Evolutionary conservation across 1,140 invertebrate genomes (phyloP).

Genomic region (Nomia melanderi): DNA sequence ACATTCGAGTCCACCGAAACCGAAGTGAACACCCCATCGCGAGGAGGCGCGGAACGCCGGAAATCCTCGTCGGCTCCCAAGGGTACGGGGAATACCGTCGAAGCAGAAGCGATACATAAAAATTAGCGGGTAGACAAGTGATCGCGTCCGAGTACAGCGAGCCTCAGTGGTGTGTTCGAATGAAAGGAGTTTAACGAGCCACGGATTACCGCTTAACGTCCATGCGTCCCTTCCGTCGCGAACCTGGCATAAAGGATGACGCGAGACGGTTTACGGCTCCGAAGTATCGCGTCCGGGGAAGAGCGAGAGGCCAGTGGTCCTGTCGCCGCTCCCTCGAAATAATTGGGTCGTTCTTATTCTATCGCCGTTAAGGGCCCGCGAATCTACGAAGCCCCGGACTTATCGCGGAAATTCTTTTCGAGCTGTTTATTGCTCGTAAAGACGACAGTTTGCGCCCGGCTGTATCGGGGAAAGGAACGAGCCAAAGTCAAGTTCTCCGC

Average conservation of each 20-base stretch:
- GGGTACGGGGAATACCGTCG: too few relatives aligned
- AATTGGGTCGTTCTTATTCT: conserved; percentile 51
- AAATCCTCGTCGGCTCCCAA: too few relatives aligned
- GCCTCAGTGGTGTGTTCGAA: too few relatives aligned
- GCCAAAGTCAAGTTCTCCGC: conserved; percentile 24
- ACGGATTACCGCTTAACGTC: background rate
- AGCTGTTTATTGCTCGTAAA: conserved; percentile 36
- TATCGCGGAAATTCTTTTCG: conserved; percentile 24
- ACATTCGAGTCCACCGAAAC: too few relatives aligned
- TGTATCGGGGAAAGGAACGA: conserved; percentile 33
- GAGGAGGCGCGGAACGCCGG: too few relatives aligned
- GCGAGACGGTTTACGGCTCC: background rate
- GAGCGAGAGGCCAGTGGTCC: background rate
- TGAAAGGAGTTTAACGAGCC: background rate
- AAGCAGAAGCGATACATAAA: too few relatives aligned
- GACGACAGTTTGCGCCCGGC: conserved; percentile 27
- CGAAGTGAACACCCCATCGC: too few relatives aligned
- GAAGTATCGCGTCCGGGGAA: background rate
- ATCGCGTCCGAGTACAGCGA: background rate
- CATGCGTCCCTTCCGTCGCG: background rate
- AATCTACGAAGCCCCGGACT: conserved; percentile 19
- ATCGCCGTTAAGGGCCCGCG: conserved; percentile 25
- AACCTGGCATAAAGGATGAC: background rate
- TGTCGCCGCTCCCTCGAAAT: background rate
- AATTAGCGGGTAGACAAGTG: background rate